Conservation (phyloP, 1,140 invertebrate species). For the Saxidomus purpurata region DNA sequence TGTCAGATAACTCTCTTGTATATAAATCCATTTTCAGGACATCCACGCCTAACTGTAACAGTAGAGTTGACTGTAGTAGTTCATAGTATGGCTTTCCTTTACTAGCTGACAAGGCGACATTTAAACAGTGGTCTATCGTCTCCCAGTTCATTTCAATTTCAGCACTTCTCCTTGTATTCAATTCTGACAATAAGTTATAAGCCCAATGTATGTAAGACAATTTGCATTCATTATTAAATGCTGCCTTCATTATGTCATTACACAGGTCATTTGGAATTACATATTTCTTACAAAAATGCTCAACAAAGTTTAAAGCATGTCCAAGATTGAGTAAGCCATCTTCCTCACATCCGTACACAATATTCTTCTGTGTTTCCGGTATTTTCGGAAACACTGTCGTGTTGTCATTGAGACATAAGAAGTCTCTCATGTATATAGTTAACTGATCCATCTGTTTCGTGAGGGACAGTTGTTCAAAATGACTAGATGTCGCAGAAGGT, state of each 20-base stretch:
- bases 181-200: background rate
- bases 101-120: background rate
- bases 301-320: slow-evolving; percentile 5
- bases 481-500: background rate
- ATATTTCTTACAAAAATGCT: background rate
- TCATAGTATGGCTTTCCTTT: background rate
- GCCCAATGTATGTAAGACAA: slow-evolving; percentile 1
- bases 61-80: background rate
- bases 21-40: slow-evolving; percentile 21
- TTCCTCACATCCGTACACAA: background rate
- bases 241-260: background rate
- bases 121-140: slow-evolving; percentile 5
- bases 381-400: background rate
- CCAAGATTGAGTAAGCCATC: background rate
- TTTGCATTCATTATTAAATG: background rate
- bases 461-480: background rate
- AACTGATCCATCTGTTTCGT: slow-evolving; percentile 31
- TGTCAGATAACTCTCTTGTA: background rate
- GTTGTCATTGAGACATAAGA: background rate
- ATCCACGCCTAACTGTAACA: background rate
- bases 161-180: background rate
- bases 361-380: background rate
- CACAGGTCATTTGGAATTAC: background rate
- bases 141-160: slow-evolving; percentile 16
- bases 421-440: background rate